A percentile compares a stretch with the other conserved stretches of the same genome.
Evolutionary conservation across 2,888 invertebrate genomes (phyloP).

Genomic region (Sipunculus nudus): DNA sequence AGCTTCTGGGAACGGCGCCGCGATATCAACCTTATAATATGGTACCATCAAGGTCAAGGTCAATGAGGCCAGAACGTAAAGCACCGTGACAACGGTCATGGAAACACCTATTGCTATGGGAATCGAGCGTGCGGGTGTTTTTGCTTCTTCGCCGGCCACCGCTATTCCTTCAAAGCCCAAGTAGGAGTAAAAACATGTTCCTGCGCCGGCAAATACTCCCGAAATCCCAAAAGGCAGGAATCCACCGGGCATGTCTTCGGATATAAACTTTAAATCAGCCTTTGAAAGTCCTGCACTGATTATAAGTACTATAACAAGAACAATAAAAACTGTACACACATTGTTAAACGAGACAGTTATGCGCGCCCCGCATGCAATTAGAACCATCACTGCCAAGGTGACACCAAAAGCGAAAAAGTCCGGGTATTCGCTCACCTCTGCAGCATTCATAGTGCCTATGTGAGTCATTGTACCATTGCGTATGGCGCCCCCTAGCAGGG

Average conservation of each 20-base stretch:
- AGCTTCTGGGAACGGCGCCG: slow-evolving; percentile 50
- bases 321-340: slow-evolving; percentile 54
- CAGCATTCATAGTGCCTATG: slow-evolving; percentile 34
- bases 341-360: slow-evolving; percentile 60
- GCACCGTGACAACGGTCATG: slow-evolving; percentile 48
- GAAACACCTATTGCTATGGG: slow-evolving; percentile 54
- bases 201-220: slow-evolving; percentile 63
- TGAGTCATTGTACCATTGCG: slow-evolving; percentile 28
- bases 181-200: slow-evolving; percentile 64
- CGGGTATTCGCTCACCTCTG: slow-evolving; percentile 44
- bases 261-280: slow-evolving; percentile 84
- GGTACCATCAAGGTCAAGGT: slow-evolving; percentile 57
- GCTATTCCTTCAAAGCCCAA: slow-evolving; percentile 64
- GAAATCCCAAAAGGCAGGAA: slow-evolving; percentile 48
- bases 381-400: slow-evolving; percentile 67
- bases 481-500: slow-evolving; percentile 46
- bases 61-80: slow-evolving; percentile 56
- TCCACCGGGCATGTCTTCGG: slow-evolving; percentile 61
- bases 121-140: slow-evolving; percentile 56
- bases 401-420: slow-evolving; percentile 61
- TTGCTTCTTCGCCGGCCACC: slow-evolving; percentile 65
- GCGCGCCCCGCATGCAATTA: slow-evolving; percentile 53
- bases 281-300: slow-evolving; percentile 78
- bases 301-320: slow-evolving; percentile 56
- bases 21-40: slow-evolving; percentile 41